These are phyloP conservation scores for Rosalia funebris DNA, from an alignment of 2,888 invertebrate species.

Conservation along the genomic window DNA sequence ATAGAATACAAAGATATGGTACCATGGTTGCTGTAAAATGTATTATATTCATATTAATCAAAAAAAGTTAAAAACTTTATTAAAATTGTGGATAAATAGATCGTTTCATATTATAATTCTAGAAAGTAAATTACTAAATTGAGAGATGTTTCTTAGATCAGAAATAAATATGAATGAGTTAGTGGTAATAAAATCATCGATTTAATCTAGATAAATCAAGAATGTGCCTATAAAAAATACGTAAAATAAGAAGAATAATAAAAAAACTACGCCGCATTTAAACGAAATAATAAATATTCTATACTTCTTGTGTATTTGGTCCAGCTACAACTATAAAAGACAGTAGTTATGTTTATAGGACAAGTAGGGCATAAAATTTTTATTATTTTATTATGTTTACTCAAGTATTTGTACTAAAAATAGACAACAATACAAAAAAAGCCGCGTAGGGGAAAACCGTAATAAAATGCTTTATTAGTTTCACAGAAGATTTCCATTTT, in stretches of 20 bases:
- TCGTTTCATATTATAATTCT: no score
- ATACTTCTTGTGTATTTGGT: constrained; percentile 1
- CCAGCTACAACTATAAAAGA: not conserved
- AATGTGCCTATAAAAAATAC: not conserved
- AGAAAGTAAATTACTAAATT: no score
- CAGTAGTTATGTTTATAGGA: constrained; percentile 2
- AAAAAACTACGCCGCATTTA: constrained; percentile 6
- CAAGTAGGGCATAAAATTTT: constrained; percentile 16
- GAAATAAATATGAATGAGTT: no score
- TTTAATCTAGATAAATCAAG: not conserved
- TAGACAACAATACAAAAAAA: constrained; percentile 6
- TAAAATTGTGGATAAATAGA: no score
- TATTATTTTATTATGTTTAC: constrained; percentile 17
- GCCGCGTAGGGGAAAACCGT: not conserved
- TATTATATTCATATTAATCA: no score
- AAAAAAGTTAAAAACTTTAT: no score
- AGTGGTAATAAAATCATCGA: not conserved
- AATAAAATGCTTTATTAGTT: constrained; percentile 17
- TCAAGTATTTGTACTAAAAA: constrained; percentile 7
- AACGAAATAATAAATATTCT: constrained; percentile 2
- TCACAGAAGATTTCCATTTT: constrained; percentile 1
- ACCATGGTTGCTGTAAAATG: no score
- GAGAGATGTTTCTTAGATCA: no score
- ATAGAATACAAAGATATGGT: no score
- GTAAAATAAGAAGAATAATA: constrained; percentile 1